Percentiles rank a stretch among this genome's conserved stretches.
Conservation (phyloP, 2,113 vertebrate genomes). For the Tretioscincus oriximinensis region DNA sequence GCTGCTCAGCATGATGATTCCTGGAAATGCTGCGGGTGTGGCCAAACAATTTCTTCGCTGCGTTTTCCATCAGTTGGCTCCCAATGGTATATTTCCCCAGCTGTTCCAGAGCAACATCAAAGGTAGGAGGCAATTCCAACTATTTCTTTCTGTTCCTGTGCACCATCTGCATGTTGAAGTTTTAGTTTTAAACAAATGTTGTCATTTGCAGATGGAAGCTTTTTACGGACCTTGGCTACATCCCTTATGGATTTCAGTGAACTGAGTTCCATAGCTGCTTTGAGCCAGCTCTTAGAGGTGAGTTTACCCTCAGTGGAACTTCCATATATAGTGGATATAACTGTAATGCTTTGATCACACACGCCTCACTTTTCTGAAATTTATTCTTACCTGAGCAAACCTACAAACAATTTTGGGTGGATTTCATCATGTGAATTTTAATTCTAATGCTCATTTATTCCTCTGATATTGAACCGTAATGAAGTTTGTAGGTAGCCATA, state of each 20-base stretch:
- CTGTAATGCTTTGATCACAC: neutral
- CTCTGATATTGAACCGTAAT: no score
- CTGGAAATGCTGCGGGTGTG: slow-evolving; percentile 95
- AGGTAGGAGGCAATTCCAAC: slow-evolving; percentile 71
- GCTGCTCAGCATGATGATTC: slow-evolving; percentile 89
- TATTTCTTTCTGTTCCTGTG: neutral
- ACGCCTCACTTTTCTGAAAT: neutral
- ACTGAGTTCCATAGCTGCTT: slow-evolving; percentile 91
- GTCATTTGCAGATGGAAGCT: slow-evolving; percentile 86
- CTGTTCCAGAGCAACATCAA: slow-evolving; percentile 98
- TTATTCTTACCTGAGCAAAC: neutral
- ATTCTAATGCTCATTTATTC: no score
- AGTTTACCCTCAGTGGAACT: slow-evolving; percentile 9
- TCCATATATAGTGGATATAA: slow-evolving; percentile 14
- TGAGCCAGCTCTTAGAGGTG: slow-evolving; percentile 97
- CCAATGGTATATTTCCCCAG: slow-evolving; percentile 96
- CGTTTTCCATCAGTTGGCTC: slow-evolving; percentile 94
- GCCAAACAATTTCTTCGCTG: slow-evolving; percentile 98
- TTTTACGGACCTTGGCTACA: slow-evolving; percentile 87
- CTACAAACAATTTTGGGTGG: no score
- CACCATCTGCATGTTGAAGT: neutral
- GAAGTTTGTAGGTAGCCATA: no score
- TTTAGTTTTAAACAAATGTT: slow-evolving; percentile 21
- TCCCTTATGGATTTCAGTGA: slow-evolving; percentile 97
- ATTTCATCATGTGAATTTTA: no score